Percentiles rank a stretch among this genome's conserved stretches.
Conservation (phyloP, 2,113 vertebrate genomes). For the Albula glossodonta region DNA sequence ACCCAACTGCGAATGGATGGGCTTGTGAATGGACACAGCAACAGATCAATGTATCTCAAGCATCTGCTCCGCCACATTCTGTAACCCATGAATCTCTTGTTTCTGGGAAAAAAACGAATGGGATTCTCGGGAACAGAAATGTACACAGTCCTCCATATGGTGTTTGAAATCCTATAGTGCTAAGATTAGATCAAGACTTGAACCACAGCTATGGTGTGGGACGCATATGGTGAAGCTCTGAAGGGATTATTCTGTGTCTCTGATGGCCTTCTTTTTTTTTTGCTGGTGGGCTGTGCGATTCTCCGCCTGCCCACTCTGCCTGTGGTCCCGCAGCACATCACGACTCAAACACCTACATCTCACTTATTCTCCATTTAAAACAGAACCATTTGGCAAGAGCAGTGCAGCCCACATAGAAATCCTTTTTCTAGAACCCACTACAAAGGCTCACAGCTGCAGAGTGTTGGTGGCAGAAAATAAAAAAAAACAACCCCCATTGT, state of each 20-base stretch:
- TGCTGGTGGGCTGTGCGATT: neutral
- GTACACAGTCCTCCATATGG: neutral
- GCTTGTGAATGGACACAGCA: neutral
- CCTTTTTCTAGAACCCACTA: conserved; percentile 32
- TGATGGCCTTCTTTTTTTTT: neutral
- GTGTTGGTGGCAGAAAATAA: conserved; percentile 3
- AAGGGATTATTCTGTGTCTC: neutral
- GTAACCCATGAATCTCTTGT: neutral
- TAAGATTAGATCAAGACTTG: neutral
- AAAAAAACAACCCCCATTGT: conserved; percentile 1
- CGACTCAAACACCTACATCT: conserved; percentile 46
- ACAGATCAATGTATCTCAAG: no score
- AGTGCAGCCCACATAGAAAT: conserved; percentile 46
- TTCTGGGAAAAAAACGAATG: neutral
- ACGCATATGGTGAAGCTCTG: neutral
- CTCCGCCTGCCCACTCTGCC: neutral
- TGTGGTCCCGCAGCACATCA: conserved; percentile 29
- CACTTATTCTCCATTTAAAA: conserved; percentile 37
- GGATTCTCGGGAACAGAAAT: neutral
- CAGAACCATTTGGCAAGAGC: conserved; percentile 22
- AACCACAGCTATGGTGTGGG: neutral
- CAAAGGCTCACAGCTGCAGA: conserved; percentile 24
- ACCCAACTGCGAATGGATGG: no score
- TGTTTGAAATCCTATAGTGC: neutral
- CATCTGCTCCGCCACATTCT: neutral